Evolutionary conservation across 2,888 invertebrate genomes (phyloP).

Genomic region (Dynastes hyllus): DNA sequence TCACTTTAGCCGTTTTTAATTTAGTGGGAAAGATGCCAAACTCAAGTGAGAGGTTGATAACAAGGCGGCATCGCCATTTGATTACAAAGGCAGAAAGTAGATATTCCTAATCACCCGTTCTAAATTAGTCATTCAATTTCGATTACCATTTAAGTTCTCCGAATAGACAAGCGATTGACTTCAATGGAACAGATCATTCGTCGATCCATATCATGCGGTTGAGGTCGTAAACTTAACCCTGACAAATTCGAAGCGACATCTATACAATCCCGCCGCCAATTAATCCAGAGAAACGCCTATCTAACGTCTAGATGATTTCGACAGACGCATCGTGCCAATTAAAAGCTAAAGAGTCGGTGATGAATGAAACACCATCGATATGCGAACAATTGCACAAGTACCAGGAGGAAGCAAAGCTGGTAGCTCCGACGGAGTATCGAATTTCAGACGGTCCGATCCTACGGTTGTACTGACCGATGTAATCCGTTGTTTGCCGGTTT

Average conservation of each 20-base stretch:
- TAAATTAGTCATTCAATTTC: background rate
- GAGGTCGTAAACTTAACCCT: constrained; percentile 33
- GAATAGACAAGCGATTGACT: constrained; percentile 13
- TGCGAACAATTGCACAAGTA: constrained; percentile 1
- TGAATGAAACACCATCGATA: constrained; percentile 14
- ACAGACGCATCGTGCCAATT: constrained; percentile 24
- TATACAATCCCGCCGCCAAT: constrained; percentile 19
- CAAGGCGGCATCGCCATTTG: no score
- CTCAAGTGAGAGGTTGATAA: no score
- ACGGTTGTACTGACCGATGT: background rate
- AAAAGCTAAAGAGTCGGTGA: constrained; percentile 29
- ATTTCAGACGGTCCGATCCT: background rate
- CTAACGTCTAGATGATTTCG: constrained; percentile 9
- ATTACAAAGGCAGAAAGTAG: no score
- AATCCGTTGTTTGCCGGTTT: constrained; percentile 23
- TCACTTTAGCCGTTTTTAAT: no score
- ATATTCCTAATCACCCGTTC: background rate
- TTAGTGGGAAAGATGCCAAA: no score
- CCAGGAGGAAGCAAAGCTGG: background rate
- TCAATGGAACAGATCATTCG: constrained; percentile 10
- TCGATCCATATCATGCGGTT: constrained; percentile 10
- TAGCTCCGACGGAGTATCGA: background rate
- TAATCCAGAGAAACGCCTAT: constrained; percentile 7
- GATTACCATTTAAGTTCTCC: background rate
- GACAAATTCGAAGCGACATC: constrained; percentile 28